phyloP scores from a whole-genome alignment of 2,113 vertebrate species.

The Mastomys natalensis region DNA sequence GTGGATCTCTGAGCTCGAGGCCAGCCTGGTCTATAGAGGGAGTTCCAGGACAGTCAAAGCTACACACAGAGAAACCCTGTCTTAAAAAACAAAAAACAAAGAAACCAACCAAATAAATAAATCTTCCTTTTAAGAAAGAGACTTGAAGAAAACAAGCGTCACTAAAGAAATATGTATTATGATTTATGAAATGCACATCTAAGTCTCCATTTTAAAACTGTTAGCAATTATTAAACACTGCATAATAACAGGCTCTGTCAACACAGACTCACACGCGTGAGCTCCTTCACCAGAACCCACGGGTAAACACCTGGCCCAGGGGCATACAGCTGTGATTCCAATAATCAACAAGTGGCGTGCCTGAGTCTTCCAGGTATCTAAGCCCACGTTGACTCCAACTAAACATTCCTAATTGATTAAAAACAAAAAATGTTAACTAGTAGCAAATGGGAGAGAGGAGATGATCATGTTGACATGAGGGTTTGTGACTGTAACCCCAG shows the following conservation, averaged over 20 bases:
- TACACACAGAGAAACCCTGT: neutral
- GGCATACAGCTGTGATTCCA: neutral
- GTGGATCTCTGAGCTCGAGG: neutral
- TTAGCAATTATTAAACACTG: neutral
- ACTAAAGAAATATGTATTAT: neutral
- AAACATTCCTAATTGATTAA: neutral
- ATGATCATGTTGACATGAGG: neutral
- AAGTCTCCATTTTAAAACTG: neutral
- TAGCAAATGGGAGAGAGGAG: neutral
- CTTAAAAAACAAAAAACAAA: neutral
- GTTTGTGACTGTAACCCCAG: neutral
- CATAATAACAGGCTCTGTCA: neutral
- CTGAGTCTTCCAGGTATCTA: neutral
- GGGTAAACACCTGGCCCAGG: neutral
- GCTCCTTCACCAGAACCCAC: neutral
- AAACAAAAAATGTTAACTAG: neutral
- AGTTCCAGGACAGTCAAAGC: neutral
- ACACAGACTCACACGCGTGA: neutral
- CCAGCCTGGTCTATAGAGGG: neutral
- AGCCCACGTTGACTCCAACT: neutral
- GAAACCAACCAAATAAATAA: neutral
- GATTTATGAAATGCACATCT: neutral
- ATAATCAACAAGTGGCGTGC: neutral
- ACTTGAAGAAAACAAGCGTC: neutral
- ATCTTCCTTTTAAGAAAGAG: neutral